Evolutionary conservation across 2,797 vertebrate species (phyloP).

Genomic region (Chelmon rostratus): DNA sequence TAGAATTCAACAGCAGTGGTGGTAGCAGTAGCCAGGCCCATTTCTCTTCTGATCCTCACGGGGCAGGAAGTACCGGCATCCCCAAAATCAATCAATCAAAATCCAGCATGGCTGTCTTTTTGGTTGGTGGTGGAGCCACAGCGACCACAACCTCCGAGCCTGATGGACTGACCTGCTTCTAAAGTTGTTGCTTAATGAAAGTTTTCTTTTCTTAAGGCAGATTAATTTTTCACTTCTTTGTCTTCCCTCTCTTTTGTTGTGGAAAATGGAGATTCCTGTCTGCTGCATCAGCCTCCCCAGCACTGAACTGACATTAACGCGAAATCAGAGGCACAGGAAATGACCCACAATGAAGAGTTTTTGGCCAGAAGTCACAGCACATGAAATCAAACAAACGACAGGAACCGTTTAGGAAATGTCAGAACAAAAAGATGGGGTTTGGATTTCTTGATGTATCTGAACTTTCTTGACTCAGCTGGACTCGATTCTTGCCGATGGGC

Average conservation of each 20-base stretch:
- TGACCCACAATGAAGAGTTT: not conserved
- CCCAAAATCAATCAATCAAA: constrained; percentile 83
- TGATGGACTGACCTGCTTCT: constrained; percentile 91
- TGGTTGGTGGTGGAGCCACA: constrained; percentile 89
- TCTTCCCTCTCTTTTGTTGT: constrained; percentile 46
- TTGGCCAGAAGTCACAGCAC: not conserved
- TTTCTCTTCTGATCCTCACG: constrained; percentile 44
- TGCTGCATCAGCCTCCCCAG: not conserved
- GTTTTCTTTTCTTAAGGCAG: not conserved
- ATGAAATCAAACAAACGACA: not conserved
- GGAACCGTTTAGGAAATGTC: not conserved
- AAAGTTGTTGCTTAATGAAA: constrained; percentile 63
- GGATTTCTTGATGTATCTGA: not conserved
- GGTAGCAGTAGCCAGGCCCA: constrained; percentile 21
- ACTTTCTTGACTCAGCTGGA: not conserved
- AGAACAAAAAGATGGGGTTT: not conserved
- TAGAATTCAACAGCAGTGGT: constrained; percentile 84
- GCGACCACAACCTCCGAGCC: constrained; percentile 89
- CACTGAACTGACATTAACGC: not conserved
- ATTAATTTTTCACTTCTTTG: constrained; percentile 19
- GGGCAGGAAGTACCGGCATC: constrained; percentile 61
- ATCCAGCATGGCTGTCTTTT: constrained; percentile 93
- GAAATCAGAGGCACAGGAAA: not conserved
- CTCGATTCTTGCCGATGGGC: too few species aligned
- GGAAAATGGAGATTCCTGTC: not conserved